Conservation (phyloP, 2,797 vertebrate species). For the Sebastes wilsoni region DNA sequence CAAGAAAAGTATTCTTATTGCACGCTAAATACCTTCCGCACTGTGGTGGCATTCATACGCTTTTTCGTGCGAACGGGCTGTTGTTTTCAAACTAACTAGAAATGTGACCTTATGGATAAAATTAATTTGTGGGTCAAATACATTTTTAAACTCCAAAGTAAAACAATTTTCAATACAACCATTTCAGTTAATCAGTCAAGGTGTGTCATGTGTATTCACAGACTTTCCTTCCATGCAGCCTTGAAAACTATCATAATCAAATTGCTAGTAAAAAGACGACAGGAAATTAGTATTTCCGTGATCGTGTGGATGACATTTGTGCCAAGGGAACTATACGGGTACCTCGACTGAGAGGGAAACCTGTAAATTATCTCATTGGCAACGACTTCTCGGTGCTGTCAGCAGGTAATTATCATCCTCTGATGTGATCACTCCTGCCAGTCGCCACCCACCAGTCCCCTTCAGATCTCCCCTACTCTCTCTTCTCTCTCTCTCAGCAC, state of each 20-base stretch:
- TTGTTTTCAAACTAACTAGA: too few relatives aligned
- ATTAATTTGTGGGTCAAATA: too few relatives aligned
- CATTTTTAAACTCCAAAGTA: neutral
- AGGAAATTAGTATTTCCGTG: conserved; percentile 16
- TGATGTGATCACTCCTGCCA: conserved; percentile 56
- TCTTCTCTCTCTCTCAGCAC: conserved; percentile 37
- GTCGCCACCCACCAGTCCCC: conserved; percentile 46
- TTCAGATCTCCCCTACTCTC: conserved; percentile 21
- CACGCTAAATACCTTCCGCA: too few relatives aligned
- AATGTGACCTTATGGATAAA: too few relatives aligned
- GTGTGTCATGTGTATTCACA: neutral
- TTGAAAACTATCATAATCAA: neutral
- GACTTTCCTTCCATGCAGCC: neutral
- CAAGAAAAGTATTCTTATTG: too few relatives aligned
- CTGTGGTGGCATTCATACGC: too few relatives aligned
- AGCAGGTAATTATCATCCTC: conserved; percentile 55
- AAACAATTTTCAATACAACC: neutral
- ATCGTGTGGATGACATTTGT: conserved; percentile 2
- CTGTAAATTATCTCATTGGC: conserved; percentile 53
- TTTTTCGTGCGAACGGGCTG: too few relatives aligned
- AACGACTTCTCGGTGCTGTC: conserved; percentile 33
- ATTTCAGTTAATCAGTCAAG: neutral
- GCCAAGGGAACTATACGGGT: conserved; percentile 1
- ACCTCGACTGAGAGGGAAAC: conserved; percentile 8
- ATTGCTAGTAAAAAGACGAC: neutral